Evolutionary conservation across 2,797 vertebrate species (phyloP), one percentile per base, ranked within the genome.

Genomic region (Benthosema pterotum): DNA sequence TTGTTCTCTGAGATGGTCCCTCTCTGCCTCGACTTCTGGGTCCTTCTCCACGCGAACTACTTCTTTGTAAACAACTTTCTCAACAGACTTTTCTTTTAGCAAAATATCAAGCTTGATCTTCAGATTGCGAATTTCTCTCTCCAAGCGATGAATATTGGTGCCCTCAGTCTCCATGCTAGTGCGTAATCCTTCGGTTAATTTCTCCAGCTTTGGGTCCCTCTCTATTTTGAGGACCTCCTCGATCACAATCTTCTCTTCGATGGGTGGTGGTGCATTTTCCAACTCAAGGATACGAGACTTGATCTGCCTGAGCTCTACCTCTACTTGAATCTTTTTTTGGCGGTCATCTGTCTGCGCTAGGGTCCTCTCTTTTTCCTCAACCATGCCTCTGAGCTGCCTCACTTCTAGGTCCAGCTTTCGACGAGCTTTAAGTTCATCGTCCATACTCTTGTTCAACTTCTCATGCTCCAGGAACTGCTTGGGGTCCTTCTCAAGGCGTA

Each of bases 221-320:
- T 99, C 98, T 73, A 98, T 84, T 89, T 96, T 95, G 17, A 98
- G 90, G 50, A 99, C 92, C 84, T 99, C 96, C 81, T 99, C 95
- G 58, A 94, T 93, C 70, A 98, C 85, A 58, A 99, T 96, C 78
- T 92, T 97, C 80, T 98, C 96, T 77, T 95, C 94, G 64, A 96
- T 72, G 0, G 91, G 89, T 0, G 85, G 82, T 0, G 93, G 93
- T 13, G 84, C 64, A 25, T 74, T 91, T 84, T 98, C 95, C 52
- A 98, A 85, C 71, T 98, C 95, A 67, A 89, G 86, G 75, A 99
- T 96, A 64, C 87, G 92, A 72, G 91, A 13, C 1, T 85, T 96
- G 71, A 98, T 93, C 68, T 92, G 92, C 52, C 94, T 91, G 43
- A 96, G 89, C 84, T 98, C 97, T n/a, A 89, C 93, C 83, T 99